Conservation (phyloP, 2,113 vertebrate species). For the Scomber scombrus region DNA sequence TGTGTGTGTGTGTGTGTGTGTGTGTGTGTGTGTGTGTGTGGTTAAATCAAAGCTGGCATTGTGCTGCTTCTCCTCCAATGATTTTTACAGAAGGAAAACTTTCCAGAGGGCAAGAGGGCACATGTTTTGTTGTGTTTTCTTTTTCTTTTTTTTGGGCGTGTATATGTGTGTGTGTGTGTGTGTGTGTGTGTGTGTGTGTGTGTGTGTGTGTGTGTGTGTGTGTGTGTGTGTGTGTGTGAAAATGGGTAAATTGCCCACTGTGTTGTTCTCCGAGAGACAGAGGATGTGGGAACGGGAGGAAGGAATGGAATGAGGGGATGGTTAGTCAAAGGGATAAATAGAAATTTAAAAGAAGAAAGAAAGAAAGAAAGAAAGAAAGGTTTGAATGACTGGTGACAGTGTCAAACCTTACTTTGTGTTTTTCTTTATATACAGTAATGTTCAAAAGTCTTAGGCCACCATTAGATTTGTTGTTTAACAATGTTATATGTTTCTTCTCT, state of each 20-base stretch:
- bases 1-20: slow-evolving; percentile 11
- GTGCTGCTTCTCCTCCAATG: slow-evolving; percentile 61
- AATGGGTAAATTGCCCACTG: slow-evolving; percentile 28
- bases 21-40: slow-evolving; percentile 17
- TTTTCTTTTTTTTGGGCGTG: no score
- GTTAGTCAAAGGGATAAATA: slow-evolving; percentile 10
- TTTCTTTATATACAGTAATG: not conserved
- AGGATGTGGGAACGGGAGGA: slow-evolving; percentile 46
- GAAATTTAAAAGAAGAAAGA: slow-evolving; percentile 11
- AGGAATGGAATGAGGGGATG: slow-evolving; percentile 17
- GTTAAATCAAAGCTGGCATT: slow-evolving; percentile 79
- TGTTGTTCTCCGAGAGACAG: slow-evolving; percentile 17
- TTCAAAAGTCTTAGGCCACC: no score
- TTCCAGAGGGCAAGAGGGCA: slow-evolving; percentile 55
- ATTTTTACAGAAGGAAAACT: slow-evolving; percentile 55
- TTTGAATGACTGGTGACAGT: slow-evolving; percentile 11
- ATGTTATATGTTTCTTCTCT: no score
- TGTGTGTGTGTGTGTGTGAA: slow-evolving; percentile 30
- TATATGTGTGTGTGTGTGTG: not conserved
- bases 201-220: slow-evolving; percentile 4
- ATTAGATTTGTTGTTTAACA: no score
- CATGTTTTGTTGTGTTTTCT: not conserved
- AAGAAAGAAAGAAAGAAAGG: not conserved
- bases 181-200: slow-evolving; percentile 2
- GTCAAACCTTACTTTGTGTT: not conserved